Conservation (phyloP, 2,113 vertebrate genomes). For the Numida meleagris region DNA sequence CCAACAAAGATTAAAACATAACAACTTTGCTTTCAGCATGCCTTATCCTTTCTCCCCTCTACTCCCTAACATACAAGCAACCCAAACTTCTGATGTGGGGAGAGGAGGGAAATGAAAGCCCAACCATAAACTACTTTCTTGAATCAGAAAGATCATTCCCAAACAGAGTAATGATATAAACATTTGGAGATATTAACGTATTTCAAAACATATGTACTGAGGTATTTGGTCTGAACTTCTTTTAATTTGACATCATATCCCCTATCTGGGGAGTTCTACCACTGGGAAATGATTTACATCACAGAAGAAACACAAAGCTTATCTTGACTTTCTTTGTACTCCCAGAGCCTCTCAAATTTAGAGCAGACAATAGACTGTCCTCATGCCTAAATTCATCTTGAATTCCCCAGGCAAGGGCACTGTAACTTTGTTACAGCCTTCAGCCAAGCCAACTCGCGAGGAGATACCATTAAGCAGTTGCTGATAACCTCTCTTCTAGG, state of each 20-base stretch:
- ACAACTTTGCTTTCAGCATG: background rate
- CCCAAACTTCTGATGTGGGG: background rate
- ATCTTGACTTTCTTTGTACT: background rate
- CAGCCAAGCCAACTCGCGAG: background rate
- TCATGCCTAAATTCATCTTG: background rate
- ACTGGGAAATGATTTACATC: background rate
- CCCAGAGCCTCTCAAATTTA: background rate
- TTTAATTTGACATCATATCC: background rate
- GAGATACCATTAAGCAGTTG: background rate
- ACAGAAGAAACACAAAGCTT: background rate
- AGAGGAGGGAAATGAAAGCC: fast-evolving
- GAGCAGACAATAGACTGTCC: background rate
- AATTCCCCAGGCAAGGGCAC: background rate
- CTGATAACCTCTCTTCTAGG: background rate
- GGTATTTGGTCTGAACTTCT: background rate
- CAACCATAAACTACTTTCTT: background rate
- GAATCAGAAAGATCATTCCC: background rate
- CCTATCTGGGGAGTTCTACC: background rate
- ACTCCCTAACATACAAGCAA: fast-evolving
- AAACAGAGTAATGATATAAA: background rate
- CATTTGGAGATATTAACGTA: background rate
- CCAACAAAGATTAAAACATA: background rate
- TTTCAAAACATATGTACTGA: background rate
- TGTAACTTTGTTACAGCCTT: background rate
- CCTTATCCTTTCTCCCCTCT: background rate